Evolutionary conservation across 2,797 vertebrate species (phyloP), one percentile per base, ranked within the genome.

Genomic region (Oreochromis mossambicus): DNA sequence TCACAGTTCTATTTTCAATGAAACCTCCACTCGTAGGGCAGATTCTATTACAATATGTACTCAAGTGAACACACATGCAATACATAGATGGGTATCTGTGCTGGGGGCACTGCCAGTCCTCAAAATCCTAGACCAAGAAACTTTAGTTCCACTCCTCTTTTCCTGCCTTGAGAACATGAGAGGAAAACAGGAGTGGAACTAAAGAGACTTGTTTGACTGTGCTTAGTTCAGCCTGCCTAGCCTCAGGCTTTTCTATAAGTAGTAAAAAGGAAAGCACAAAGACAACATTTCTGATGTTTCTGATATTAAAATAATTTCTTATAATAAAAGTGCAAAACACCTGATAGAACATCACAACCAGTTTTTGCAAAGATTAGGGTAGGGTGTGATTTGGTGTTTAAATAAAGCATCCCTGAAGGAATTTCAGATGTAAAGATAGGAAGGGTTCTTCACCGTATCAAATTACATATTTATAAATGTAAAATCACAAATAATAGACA

Each of bases 1-100:
- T 91, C 90, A 91, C 55, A 76, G 85, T 89, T 90, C 84, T 91
- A 80, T 92, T 95, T 92, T 88, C 83, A 90, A 79, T 38, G 2
- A 92, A 90, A 82, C 85, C n/a, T n/a, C 63, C 8, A 19, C 85
- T 87, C 82, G 56, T 50, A 80, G 77, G 66, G 58, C 76, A 83
- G 50, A 6, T 86, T 85, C 86, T 52, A 81, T 83, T 86, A 77
- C 88, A 83, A 61, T 87, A 87, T 70, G 82, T 73, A 91, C 77
- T 87, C 81, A 82, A 77, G 52, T 13, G 7, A 82, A 52, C 76
- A 77, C 34, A 58, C 32, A 41, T 36, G 29, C n/a, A 73, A 15
- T 81, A 77, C 78, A 19, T 50, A 50, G n/a, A 87, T 77, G 56
- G 82, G 83, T 77, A 75, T 87, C 68, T 32, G 56, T 82, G 77